Conservation (phyloP, 2,113 vertebrate species). For the Alces alces region DNA sequence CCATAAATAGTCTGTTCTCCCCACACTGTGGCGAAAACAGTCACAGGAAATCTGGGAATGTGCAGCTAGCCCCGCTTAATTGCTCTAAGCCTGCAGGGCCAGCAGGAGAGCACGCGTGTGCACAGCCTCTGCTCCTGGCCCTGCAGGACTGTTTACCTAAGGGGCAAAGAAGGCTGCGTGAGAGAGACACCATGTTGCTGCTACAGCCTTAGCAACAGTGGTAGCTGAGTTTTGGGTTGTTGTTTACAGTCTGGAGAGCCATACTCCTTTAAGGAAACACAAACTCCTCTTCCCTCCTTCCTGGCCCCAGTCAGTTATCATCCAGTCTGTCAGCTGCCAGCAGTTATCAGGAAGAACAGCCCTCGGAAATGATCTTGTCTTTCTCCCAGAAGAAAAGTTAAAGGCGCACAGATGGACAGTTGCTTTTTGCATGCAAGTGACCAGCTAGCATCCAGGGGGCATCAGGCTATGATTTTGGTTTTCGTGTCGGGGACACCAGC, state of each 20-base stretch:
- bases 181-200: conserved; percentile 71
- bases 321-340: conserved; percentile 62
- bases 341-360: conserved; percentile 61
- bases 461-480: conserved; percentile 45
- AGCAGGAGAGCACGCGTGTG: conserved; percentile 62
- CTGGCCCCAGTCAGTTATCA: conserved; percentile 42
- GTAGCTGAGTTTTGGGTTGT: background rate
- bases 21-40: conserved; percentile 78
- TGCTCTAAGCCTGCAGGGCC: conserved; percentile 73
- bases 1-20: conserved; percentile 83
- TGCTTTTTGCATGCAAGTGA: conserved; percentile 73
- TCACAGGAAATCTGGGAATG: conserved; percentile 78
- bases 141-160: conserved; percentile 58
- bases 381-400: conserved; percentile 71
- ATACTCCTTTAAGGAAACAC: conserved; percentile 55
- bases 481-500: conserved; percentile 12
- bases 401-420: conserved; percentile 78
- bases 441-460: conserved; percentile 75
- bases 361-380: conserved; percentile 33
- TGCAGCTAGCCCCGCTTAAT: conserved; percentile 74
- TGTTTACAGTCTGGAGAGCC: conserved; percentile 38
- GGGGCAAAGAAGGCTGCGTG: conserved; percentile 55
- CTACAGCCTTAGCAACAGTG: conserved; percentile 68
- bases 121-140: conserved; percentile 37
- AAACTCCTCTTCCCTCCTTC: conserved; percentile 57